phyloP scores from a whole-genome alignment of 2,888 invertebrate genomes.

The Pammene fasciana region DNA sequence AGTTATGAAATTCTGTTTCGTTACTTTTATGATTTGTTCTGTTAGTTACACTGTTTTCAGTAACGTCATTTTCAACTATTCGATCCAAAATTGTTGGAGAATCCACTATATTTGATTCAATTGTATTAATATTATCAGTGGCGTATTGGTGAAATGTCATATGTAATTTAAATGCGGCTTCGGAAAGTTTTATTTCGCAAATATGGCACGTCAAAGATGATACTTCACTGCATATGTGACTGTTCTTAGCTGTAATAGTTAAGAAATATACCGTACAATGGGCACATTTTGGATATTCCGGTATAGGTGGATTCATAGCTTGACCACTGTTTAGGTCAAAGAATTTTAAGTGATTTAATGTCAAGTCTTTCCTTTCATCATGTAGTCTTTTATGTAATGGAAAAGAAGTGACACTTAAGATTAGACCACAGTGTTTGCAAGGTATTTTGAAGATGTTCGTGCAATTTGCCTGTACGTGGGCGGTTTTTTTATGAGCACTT shows the following conservation, averaged over 20 bases:
- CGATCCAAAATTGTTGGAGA: slow-evolving; percentile 12
- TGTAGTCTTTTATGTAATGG: slow-evolving; percentile 58
- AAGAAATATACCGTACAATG: slow-evolving; percentile 61
- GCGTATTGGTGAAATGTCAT: slow-evolving; percentile 64
- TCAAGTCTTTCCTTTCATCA: slow-evolving; percentile 50
- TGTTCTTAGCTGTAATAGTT: slow-evolving; percentile 50
- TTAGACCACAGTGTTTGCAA: slow-evolving; percentile 65
- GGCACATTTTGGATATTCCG: slow-evolving; percentile 62
- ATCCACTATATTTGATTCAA: slow-evolving; percentile 25
- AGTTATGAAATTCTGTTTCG: neutral
- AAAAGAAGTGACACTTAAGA: slow-evolving; percentile 54
- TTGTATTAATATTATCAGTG: slow-evolving; percentile 36
- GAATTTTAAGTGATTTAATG: slow-evolving; percentile 62
- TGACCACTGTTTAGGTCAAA: slow-evolving; percentile 57
- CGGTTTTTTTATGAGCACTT: slow-evolving; percentile 45
- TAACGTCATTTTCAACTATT: neutral
- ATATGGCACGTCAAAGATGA: slow-evolving; percentile 56
- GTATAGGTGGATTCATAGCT: slow-evolving; percentile 61
- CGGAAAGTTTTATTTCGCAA: slow-evolving; percentile 61
- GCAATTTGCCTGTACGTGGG: slow-evolving; percentile 53
- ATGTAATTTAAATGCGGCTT: slow-evolving; percentile 62
- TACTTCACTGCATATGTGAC: slow-evolving; percentile 58
- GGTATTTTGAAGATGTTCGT: slow-evolving; percentile 31
- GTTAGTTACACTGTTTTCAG: neutral
- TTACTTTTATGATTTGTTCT: neutral